phyloP scores from a whole-genome alignment of 1,140 invertebrate species.

The Drosophila prosaltans region DNA sequence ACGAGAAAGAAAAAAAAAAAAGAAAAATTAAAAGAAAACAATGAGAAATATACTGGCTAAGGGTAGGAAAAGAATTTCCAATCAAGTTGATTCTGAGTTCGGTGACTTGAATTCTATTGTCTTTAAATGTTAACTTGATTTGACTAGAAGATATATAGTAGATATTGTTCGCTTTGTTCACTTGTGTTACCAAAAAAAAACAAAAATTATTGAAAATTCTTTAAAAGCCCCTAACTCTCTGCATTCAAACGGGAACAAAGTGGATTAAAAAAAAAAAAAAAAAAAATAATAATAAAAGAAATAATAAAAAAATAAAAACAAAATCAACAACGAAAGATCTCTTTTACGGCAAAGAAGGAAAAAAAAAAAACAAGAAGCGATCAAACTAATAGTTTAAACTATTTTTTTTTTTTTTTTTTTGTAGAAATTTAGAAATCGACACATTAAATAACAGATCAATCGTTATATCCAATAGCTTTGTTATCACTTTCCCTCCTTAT shows the following conservation, averaged over 20 bases:
- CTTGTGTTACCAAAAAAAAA: constrained; percentile 11
- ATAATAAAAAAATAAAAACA: neutral
- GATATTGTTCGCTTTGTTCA: constrained; percentile 9
- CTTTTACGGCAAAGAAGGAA: neutral
- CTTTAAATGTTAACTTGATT: constrained; percentile 45
- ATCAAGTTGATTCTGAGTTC: constrained; percentile 21
- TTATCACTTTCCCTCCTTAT: constrained; percentile 79
- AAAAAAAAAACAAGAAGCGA: neutral
- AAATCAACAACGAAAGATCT: constrained; percentile 4
- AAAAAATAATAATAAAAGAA: neutral
- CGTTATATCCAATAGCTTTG: constrained; percentile 43
- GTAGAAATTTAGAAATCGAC: constrained; percentile 11
- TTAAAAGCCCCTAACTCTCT: constrained; percentile 18
- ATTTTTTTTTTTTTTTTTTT: neutral
- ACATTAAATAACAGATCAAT: constrained; percentile 38
- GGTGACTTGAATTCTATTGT: constrained; percentile 16
- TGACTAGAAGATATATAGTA: constrained; percentile 53
- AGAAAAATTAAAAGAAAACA: constrained; percentile 45
- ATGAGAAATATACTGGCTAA: constrained; percentile 33
- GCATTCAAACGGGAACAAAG: neutral
- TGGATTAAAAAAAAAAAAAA: neutral
- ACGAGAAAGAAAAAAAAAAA: constrained; percentile 37
- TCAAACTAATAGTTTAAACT: constrained; percentile 8
- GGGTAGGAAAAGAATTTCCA: constrained; percentile 29
- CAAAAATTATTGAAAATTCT: constrained; percentile 16